phyloP scores from a whole-genome alignment of 53 echinoderm and acorn worm genomes.

The Temnopleurus reevesii region DNA sequence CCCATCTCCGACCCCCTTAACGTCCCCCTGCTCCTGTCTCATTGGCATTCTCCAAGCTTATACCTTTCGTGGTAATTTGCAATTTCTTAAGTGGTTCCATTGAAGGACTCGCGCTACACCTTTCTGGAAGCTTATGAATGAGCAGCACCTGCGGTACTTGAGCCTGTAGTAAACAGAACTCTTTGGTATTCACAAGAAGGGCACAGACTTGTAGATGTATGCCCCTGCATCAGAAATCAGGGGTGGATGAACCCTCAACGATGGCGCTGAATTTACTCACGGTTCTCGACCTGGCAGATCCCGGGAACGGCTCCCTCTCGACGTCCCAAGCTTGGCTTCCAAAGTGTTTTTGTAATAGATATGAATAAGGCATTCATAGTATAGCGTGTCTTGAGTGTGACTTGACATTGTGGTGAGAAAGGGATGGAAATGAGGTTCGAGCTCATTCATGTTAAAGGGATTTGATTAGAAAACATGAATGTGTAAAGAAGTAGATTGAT shows the following conservation, averaged over 20 bases:
- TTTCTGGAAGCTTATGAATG: conserved; percentile 43
- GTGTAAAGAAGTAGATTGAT: too few species aligned
- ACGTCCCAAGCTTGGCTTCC: conserved; percentile 14
- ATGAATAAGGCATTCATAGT: conserved; percentile 30
- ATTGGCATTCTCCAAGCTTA: conserved; percentile 27
- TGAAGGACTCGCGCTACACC: conserved; percentile 43
- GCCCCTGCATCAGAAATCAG: conserved; percentile 28
- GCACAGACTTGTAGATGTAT: conserved; percentile 23
- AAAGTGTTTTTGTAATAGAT: conserved; percentile 37
- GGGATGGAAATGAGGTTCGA: background rate
- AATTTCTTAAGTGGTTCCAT: conserved; percentile 38
- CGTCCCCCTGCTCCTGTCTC: conserved; percentile 7
- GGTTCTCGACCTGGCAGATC: background rate
- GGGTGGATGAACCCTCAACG: conserved; percentile 36
- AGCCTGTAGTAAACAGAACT: conserved; percentile 53
- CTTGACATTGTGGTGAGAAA: background rate
- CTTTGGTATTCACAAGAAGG: conserved; percentile 48
- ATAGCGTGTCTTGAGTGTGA: background rate
- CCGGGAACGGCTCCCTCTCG: conserved; percentile 8
- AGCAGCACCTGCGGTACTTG: conserved; percentile 42
- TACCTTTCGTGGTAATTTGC: conserved; percentile 58
- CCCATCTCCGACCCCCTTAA: background rate
- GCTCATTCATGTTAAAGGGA: background rate
- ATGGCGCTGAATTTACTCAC: conserved; percentile 12
- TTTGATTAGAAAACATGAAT: too few species aligned